Base-by-base conservation (phyloP, 2,888 invertebrate species). In the Phortica okadai region DNA sequence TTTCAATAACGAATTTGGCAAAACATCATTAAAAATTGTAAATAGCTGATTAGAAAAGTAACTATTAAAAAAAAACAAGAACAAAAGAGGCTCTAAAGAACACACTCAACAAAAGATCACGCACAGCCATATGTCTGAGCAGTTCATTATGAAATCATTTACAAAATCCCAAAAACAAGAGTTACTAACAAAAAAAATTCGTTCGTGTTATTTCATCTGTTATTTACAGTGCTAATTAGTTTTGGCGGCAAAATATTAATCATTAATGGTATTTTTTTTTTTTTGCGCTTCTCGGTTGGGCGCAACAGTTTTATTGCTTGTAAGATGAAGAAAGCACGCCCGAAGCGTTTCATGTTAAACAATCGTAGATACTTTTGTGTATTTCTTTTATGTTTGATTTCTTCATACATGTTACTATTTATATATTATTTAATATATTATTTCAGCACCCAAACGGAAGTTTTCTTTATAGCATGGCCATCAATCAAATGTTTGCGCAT, bases 61-160 rank as follows among this genome's bases (percentile, higher is more conserved):
- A 64, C 16, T 33, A 25, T 25, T 62, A 64, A 33, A 33, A 2
- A 64, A 64, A 62, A 14, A 14, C 25, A 33, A 64, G 21, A 4
- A 33, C 11, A 10, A 14, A 25, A 21, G 5, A 64, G 8, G 64
- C 64, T 21, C 41, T 25, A 14, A 33, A 14, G 33, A 33, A 1
- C 33, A 1, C 33, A 33, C 41, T 64, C 25, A 64, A 64, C 10
- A 64, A 33, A 64, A 6, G 59, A 16, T 1, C 16, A 2, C n/a
- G 14, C 16, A 16, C 56, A 56, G 16, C 56, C n/a, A 16, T 11
- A 56, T 56, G 56, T 33, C 33, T 33, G 33, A 33, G 3, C 14
- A 50, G 8, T 62, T 62, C 25, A 25, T 69, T 44, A 69, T 69
- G 25, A 69, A 69, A 69, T 45, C 69, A 45, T 16, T 44, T 69